These are phyloP conservation scores for Microctenopoma steveboyesi DNA, from an alignment of 2,797 vertebrate species.

Conservation along the genomic window DNA sequence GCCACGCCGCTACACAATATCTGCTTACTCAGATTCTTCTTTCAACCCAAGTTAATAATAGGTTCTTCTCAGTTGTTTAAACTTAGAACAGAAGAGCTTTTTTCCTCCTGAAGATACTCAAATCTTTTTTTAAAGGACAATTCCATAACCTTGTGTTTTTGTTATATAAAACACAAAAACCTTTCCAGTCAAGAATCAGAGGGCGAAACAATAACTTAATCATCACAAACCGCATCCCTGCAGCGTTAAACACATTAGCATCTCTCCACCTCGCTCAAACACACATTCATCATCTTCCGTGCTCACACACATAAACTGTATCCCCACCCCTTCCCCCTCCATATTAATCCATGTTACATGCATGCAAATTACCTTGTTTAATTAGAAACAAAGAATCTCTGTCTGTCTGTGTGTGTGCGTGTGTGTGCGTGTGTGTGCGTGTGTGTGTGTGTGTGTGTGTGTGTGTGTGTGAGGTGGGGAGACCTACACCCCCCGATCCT, in stretches of 20 bases:
- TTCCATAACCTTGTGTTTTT: not conserved
- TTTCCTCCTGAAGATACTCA: not conserved
- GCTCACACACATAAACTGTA: slow-evolving; percentile 22
- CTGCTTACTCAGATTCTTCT: slow-evolving; percentile 13
- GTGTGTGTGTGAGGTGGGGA: slow-evolving; percentile 18
- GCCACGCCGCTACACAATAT: slow-evolving; percentile 27
- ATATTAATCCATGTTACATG: slow-evolving; percentile 76
- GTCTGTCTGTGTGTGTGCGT: not conserved
- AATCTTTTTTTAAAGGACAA: too few relatives aligned
- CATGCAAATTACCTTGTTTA: slow-evolving; percentile 86
- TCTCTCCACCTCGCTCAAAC: slow-evolving; percentile 31
- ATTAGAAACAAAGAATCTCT: slow-evolving; percentile 75
- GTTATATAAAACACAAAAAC: not conserved
- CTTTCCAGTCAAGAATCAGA: slow-evolving; percentile 3
- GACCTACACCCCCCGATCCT: slow-evolving; percentile 37
- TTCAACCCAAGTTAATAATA: slow-evolving; percentile 3
- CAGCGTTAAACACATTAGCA: slow-evolving; percentile 25
- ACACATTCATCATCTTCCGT: slow-evolving; percentile 19
- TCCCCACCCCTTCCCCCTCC: slow-evolving; percentile 34
- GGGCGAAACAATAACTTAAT: slow-evolving; percentile 5
- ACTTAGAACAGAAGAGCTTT: not conserved
- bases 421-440: too few relatives aligned
- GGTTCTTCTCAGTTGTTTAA: not conserved
- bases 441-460: slow-evolving; percentile 24
- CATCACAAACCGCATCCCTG: slow-evolving; percentile 5